Evolutionary conservation across 2,113 vertebrate species (phyloP).

Genomic region (Nothocercus julius): DNA sequence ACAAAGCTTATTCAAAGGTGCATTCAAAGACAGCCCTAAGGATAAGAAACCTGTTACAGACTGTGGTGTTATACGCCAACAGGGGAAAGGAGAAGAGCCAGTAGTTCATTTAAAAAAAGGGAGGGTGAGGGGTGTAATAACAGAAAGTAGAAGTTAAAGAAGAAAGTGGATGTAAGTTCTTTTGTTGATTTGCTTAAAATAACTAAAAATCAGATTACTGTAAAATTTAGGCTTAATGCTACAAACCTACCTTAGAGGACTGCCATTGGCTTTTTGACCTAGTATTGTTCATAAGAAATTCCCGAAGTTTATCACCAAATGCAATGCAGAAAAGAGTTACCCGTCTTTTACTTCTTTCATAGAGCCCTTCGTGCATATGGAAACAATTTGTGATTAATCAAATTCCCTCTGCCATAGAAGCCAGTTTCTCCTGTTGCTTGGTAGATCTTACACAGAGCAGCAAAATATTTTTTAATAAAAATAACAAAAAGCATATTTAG

Average conservation of each 20-base stretch:
- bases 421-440: constrained; percentile 3
- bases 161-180: rapidly evolving
- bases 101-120: background rate
- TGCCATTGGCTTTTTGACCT: background rate
- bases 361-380: constrained; percentile 34
- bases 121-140: background rate
- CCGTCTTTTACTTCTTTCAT: constrained; percentile 9
- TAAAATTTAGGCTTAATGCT: background rate
- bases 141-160: background rate
- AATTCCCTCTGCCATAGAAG: constrained; percentile 21
- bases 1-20: background rate
- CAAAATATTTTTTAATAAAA: background rate
- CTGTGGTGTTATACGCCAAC: background rate
- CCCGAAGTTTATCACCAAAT: background rate
- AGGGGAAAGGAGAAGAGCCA: background rate
- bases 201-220: background rate
- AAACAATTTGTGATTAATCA: constrained; percentile 52
- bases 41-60: background rate
- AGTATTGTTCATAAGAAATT: constrained; percentile 6
- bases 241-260: background rate
- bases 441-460: background rate
- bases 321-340: background rate
- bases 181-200: background rate
- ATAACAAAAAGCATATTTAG: background rate
- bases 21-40: background rate